These are phyloP conservation scores for Monochamus saltuarius DNA, from an alignment of 1,140 invertebrate species.

Conservation along the genomic window DNA sequence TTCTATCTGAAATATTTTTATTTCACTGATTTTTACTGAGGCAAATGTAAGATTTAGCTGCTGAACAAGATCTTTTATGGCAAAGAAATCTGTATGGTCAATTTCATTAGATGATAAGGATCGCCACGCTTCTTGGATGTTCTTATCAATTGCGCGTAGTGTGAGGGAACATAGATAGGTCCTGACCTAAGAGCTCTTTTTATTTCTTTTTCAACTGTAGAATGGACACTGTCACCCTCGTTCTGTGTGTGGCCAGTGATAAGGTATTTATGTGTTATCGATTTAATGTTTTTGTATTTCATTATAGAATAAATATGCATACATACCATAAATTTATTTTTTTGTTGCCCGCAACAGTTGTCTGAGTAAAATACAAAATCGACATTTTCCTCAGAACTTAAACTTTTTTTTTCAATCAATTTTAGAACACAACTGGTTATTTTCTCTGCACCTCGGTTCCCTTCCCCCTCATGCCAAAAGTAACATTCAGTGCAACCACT, in stretches of 20 bases:
- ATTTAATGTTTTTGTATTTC: too few species aligned
- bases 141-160: neutral
- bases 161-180: conserved; percentile 20
- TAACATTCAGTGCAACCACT: too few species aligned
- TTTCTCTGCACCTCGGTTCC: too few species aligned
- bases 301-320: too few species aligned
- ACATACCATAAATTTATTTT: neutral
- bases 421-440: too few species aligned
- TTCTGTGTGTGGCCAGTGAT: conserved; percentile 49
- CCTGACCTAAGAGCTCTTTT: conserved; percentile 31
- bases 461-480: too few species aligned
- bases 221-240: conserved; percentile 48
- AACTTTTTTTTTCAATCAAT: too few species aligned
- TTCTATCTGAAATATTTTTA: too few species aligned
- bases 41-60: neutral
- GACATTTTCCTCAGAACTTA: too few species aligned
- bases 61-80: conserved; percentile 8
- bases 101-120: conserved; percentile 4
- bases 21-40: too few species aligned
- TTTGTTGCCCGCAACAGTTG: too few species aligned
- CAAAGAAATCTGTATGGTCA: neutral
- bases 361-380: too few species aligned
- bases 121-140: neutral
- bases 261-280: conserved; percentile 41
- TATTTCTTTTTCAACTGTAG: conserved; percentile 45